Base-by-base conservation (phyloP, 2,113 vertebrate genomes). In the Toxostoma redivivum region DNA sequence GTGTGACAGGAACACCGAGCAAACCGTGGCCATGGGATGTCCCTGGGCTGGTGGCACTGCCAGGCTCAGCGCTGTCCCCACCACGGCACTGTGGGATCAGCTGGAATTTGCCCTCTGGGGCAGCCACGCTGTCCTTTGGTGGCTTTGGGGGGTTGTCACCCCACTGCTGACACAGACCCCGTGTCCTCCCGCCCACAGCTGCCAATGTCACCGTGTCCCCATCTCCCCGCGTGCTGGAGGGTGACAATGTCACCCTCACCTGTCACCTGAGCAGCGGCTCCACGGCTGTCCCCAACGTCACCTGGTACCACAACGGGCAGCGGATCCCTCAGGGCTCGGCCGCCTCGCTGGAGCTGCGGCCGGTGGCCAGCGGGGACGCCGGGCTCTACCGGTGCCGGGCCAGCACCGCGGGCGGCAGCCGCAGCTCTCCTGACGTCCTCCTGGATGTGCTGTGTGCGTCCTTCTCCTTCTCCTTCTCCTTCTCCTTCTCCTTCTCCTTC, bases 361-460 rank as follows among this genome's bases (percentile, higher is more conserved):
- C 1, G 0, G 94, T 92, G 74, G 15, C 40, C 47, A 51, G 71
- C 8, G 1, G 27, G 4, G 86, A 97, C 2, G 10, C 96, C 0
- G 97, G 96, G 4, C 62, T 92, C 7, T 98, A 97, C 78, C 62
- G 20, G 33, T 97, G 97, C 91, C 64, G 0, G 10, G 95, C 79
- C 33, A 78, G 70, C 44, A 11, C 51, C 2, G 8, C 1, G 0
- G 4, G 69, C 1, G 3, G 64, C 78, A 93, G 72, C 93, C 71
- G 91, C 6, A 94, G 76, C 74, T 97, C 97, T 2, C 14, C 84
- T 0, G 11, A 64, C 0, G 2, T 96, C 5, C 10, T 70, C 11
- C 86, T 98, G 45, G 96, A 97, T 0, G 97, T 98, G 87, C 77
- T 94, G 18, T 96, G 97, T 98, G 90, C 3, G 97, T 72, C 3